These are phyloP conservation scores for Schizopygopsis malacanthus DNA, from an alignment of 2,797 vertebrate genomes.

Conservation along the genomic window DNA sequence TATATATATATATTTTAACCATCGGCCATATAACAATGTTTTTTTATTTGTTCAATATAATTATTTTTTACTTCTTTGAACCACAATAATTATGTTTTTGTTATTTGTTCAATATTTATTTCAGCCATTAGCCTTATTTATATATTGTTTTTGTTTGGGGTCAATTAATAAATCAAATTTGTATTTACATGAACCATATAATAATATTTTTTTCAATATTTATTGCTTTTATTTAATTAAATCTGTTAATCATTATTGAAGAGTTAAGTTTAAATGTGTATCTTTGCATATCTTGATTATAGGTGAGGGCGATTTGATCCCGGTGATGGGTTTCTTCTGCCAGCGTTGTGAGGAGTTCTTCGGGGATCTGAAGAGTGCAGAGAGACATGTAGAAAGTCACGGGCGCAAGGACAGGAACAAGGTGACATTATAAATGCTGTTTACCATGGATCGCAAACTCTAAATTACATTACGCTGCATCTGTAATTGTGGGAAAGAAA, in stretches of 20 bases:
- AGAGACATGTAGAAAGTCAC: slow-evolving; percentile 83
- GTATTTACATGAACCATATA: no score
- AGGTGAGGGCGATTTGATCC: slow-evolving; percentile 88
- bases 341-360: slow-evolving; percentile 93
- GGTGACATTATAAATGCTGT: slow-evolving; percentile 70
- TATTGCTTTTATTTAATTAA: background rate
- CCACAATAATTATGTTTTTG: background rate
- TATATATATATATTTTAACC: background rate
- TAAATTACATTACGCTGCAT: background rate
- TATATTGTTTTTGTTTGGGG: background rate
- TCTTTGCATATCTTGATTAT: slow-evolving; percentile 59
- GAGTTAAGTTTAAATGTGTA: background rate
- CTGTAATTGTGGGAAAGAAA: background rate
- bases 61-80: background rate
- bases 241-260: background rate
- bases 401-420: slow-evolving; percentile 77
- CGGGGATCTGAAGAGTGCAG: slow-evolving; percentile 86
- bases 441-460: background rate
- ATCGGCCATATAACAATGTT: background rate
- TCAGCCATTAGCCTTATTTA: background rate
- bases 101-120: background rate
- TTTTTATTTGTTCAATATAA: background rate
- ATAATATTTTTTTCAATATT: background rate
- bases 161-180: background rate
- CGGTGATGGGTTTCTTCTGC: slow-evolving; percentile 93